Percentiles rank a stretch among this genome's conserved stretches.
These are phyloP conservation scores for Fragum sueziense DNA, from an alignment of 2,888 invertebrate species.

Conservation along the genomic window DNA sequence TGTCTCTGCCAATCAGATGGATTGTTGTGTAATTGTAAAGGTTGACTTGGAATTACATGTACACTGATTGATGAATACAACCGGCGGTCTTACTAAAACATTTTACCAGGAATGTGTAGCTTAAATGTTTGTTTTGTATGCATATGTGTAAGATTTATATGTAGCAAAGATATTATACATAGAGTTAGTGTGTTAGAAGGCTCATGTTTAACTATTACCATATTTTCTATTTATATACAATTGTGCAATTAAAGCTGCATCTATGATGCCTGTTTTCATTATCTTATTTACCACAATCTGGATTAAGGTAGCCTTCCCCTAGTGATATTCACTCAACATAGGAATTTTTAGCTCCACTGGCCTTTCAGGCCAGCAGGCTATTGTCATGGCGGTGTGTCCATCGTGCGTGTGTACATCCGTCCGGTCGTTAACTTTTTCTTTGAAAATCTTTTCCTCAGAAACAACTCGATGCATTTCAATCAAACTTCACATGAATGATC, in stretches of 20 bases:
- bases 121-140: not conserved
- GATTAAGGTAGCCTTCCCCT: too few species aligned
- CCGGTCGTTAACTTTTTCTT: too few species aligned
- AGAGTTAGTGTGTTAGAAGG: conserved; percentile 1
- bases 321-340: too few species aligned
- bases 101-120: not conserved
- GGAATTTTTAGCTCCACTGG: too few species aligned
- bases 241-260: conserved; percentile 16
- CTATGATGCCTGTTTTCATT: too few species aligned
- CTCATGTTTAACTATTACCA: not conserved
- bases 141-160: not conserved
- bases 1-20: not conserved
- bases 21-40: not conserved
- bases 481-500: too few species aligned
- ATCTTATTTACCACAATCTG: too few species aligned
- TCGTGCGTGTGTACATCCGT: too few species aligned
- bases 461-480: too few species aligned
- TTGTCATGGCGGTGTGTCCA: too few species aligned
- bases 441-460: too few species aligned
- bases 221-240: conserved; percentile 18
- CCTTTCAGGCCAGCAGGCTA: too few species aligned
- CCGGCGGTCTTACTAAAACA: not conserved
- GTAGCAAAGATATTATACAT: not conserved
- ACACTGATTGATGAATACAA: not conserved
- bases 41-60: not conserved